These are phyloP conservation scores for Margaritifera margaritifera DNA, from an alignment of 2,888 invertebrate species.

Conservation along the genomic window DNA sequence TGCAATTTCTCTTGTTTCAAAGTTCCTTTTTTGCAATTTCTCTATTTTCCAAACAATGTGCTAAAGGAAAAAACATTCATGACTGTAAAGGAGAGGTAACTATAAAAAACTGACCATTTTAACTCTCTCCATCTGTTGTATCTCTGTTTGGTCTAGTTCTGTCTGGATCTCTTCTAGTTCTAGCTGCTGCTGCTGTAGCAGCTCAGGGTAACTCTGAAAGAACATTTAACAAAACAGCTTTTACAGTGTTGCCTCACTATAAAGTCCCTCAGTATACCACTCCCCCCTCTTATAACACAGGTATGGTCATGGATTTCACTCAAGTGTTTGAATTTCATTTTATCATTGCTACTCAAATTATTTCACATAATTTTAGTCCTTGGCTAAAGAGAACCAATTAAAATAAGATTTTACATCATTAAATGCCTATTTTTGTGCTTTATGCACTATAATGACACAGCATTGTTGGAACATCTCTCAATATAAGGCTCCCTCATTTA, in stretches of 20 bases:
- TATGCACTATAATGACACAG: too few relatives aligned
- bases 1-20: too few relatives aligned
- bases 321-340: neutral
- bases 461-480: too few relatives aligned
- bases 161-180: slow-evolving; percentile 53
- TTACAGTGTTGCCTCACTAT: neutral
- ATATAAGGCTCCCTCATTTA: too few relatives aligned
- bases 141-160: slow-evolving; percentile 62
- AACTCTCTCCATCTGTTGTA: slow-evolving; percentile 57
- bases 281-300: too few relatives aligned
- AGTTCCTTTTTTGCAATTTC: neutral
- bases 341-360: neutral
- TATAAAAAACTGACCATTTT: slow-evolving; percentile 45
- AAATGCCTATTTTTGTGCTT: too few relatives aligned
- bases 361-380: too few relatives aligned
- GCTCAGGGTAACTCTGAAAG: slow-evolving; percentile 59
- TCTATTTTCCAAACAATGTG: neutral
- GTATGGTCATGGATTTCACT: too few relatives aligned
- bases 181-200: slow-evolving; percentile 56
- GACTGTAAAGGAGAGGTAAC: neutral
- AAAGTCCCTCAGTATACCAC: neutral
- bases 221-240: neutral
- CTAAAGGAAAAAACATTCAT: neutral
- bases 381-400: too few relatives aligned
- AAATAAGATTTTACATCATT: too few relatives aligned